Conservation (phyloP, 2,888 invertebrate genomes). For the Torymus auratus region DNA sequence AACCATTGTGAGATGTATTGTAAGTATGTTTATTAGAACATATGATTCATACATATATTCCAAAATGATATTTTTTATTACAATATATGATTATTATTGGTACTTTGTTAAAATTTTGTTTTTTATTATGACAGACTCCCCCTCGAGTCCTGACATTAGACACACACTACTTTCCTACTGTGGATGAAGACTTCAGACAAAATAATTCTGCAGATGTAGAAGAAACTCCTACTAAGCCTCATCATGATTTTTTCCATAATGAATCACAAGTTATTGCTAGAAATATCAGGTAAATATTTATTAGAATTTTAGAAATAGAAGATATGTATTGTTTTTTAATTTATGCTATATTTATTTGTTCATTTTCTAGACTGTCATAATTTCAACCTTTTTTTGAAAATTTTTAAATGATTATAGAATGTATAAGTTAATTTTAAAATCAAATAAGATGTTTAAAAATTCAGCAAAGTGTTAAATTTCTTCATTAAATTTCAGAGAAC, state of each 20-base stretch:
- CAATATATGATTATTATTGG: neutral
- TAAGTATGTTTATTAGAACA: slow-evolving; percentile 29
- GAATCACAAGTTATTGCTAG: slow-evolving; percentile 69
- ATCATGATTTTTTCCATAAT: slow-evolving; percentile 62
- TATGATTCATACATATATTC: neutral
- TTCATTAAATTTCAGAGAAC: slow-evolving; percentile 78
- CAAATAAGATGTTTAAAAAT: too few relatives aligned
- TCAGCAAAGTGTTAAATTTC: too few relatives aligned
- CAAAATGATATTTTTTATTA: neutral
- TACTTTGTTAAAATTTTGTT: slow-evolving; percentile 22
- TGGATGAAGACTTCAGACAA: slow-evolving; percentile 79
- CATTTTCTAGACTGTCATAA: too few relatives aligned
- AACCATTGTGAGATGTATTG: slow-evolving; percentile 81
- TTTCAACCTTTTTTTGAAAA: too few relatives aligned
- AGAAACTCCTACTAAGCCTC: slow-evolving; percentile 60
- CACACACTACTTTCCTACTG: slow-evolving; percentile 88
- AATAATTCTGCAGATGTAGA: slow-evolving; percentile 63
- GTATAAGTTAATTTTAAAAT: too few relatives aligned
- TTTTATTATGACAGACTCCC: slow-evolving; percentile 82
- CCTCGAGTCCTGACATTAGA: slow-evolving; percentile 92
- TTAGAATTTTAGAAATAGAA: slow-evolving; percentile 7
- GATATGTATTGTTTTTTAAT: slow-evolving; percentile 11
- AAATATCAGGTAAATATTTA: slow-evolving; percentile 67
- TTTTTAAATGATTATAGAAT: too few relatives aligned
- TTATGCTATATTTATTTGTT: too few relatives aligned